Evolutionary conservation across 2,113 vertebrate species (phyloP).

Genomic region (Cettia cetti): DNA sequence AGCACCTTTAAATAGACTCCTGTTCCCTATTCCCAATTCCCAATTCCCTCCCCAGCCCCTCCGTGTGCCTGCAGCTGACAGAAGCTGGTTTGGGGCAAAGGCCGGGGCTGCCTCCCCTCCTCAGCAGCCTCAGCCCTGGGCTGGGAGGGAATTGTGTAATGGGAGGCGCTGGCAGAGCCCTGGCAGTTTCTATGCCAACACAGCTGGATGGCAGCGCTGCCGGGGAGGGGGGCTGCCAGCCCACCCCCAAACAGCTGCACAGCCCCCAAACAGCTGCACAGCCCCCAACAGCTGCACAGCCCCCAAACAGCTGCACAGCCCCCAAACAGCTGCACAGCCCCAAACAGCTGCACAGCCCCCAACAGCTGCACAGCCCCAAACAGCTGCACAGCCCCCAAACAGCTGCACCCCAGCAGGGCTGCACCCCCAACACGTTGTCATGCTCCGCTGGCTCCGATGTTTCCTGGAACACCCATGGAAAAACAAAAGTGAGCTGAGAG

Average conservation of each 20-base stretch:
- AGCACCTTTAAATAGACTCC: neutral
- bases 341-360: neutral
- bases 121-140: neutral
- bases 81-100: neutral
- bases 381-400: neutral
- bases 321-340: neutral
- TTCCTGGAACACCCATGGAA: accelerated
- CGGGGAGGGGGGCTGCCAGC: neutral
- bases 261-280: neutral
- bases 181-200: conserved; percentile 57
- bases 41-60: too few species aligned
- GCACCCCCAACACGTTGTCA: neutral
- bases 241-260: neutral
- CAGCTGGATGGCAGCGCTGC: neutral
- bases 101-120: neutral
- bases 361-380: too few species aligned
- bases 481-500: neutral
- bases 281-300: neutral
- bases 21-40: too few species aligned
- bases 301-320: neutral
- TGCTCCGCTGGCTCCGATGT: accelerated
- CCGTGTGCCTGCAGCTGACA: neutral
- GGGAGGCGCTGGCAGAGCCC: neutral
- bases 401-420: neutral
- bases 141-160: neutral